Evolutionary conservation across 2,797 vertebrate genomes (phyloP), one percentile per base, ranked within the genome.

Genomic region (Alfaro cultratus): DNA sequence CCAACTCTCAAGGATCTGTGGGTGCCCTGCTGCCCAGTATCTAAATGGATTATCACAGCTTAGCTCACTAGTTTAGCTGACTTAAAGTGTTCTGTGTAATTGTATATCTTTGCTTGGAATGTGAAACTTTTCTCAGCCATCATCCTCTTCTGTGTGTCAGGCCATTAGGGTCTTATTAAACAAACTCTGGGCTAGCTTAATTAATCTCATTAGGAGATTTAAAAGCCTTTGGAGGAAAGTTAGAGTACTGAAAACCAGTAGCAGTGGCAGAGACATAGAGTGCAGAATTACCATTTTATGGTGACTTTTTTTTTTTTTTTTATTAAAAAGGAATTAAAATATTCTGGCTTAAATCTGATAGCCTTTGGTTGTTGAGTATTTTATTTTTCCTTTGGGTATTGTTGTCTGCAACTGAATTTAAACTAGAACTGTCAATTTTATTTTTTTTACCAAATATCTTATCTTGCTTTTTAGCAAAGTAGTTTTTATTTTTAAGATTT

Each of bases 201-300:
- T 95, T 95, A 92, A 95, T 95, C 91, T 94, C 85, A 91, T 94
- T 91, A 95, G 87, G 70, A 87, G 80, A 89, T 85, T 91, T 93
- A 83, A 90, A 93, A 89, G 92, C 86, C 91, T 93, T 89, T 80
- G 79, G 75, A 86, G 47, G 21, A 83, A 49, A 49, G 47, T 49
- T 49, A 2, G 21, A 51, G 49, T 51, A 51, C 49, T 9, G 21
- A 51, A 9, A 51, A 51, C 49, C 49, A 23, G 49, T 51, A 51
- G 49, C 49, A 51, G 49, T 3, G 67, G 72, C 74, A 67, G 62
- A 84, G 84, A 85, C 72, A n/a, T 68, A 41, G 62, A 39, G 73
- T 80, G 80, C 71, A 77, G 55, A 77, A 84, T 53, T 43, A 78
- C 75, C 73, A 76, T 83, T 71, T 80, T 79, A 47, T 78, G 78